Base-by-base conservation (phyloP, 1,140 invertebrate genomes). In the Brachionus rubens region DNA sequence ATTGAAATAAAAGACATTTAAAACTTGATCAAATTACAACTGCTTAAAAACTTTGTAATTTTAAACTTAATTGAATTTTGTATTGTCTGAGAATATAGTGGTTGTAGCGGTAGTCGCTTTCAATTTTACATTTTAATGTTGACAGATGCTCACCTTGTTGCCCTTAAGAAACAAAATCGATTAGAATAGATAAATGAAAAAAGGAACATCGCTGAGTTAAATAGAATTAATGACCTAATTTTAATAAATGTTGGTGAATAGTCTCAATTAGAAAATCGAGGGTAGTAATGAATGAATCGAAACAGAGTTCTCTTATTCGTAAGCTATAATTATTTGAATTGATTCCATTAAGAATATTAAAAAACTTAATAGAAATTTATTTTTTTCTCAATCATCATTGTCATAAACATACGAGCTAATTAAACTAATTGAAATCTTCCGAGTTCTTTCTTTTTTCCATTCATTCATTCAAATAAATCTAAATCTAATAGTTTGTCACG, bases 281-380 rank as follows among this genome's bases (percentile, higher is more conserved):
- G n/a, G n/a, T n/a, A n/a, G n/a, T n/a, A n/a, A n/a, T n/a, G n/a
- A n/a, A n/a, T n/a, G n/a, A n/a, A n/a, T n/a, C n/a, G n/a, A n/a
- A n/a, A n/a, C n/a, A n/a, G n/a, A n/a, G n/a, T n/a, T n/a, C n/a
- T n/a, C n/a, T n/a, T n/a, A n/a, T n/a, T n/a, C n/a, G n/a, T 33
- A 36, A 59, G 30, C 36, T 33, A 59, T 36, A 59, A 59, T n/a
- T 33, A 36, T 36, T 59, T n/a, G 36, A 33, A 33, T 59, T 59
- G 30, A 59, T 59, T 59, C 54, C 54, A 59, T 59, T 59, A 59
- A 59, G 54, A 59, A 59, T 33, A 59, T 59, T 59, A 59, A 59
- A 59, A 48, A 59, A 59, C 54, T 59, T 59, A 59, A 59, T 59
- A 59, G 54, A 33, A 59, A 33, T 33, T 33, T 36, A 33, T 16